Evolutionary conservation across 2,888 invertebrate species (phyloP).

Genomic region (Bhutanitis thaidina): DNA sequence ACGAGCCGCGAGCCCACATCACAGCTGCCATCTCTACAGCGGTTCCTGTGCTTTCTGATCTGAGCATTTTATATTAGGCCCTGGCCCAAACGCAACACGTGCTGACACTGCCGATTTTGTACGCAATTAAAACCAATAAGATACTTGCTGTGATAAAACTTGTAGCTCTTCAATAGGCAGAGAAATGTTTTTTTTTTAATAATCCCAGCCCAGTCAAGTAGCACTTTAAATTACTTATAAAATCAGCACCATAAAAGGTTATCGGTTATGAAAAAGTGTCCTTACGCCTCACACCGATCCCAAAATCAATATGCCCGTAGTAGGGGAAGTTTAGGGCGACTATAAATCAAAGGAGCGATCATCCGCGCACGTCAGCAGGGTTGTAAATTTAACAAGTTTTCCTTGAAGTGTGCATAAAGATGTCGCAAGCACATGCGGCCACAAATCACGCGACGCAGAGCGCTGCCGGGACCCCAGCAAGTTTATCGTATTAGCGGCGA

Average conservation of each 20-base stretch:
- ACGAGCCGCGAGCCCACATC: background rate
- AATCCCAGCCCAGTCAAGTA: too few relatives aligned
- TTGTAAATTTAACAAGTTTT: constrained; percentile 26
- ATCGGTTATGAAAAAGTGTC: background rate
- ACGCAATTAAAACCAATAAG: too few relatives aligned
- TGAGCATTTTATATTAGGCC: too few relatives aligned
- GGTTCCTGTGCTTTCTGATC: too few relatives aligned
- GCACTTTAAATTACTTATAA: too few relatives aligned
- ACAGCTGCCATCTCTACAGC: too few relatives aligned
- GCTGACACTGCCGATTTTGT: too few relatives aligned
- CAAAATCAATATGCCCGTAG: background rate
- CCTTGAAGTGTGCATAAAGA: constrained; percentile 29
- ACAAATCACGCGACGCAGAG: constrained; percentile 20
- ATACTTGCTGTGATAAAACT: too few relatives aligned
- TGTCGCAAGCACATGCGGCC: constrained; percentile 20
- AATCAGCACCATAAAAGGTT: too few relatives aligned
- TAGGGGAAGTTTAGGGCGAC: background rate
- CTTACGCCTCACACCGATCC: background rate
- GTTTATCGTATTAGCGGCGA: constrained; percentile 48
- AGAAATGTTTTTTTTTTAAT: too few relatives aligned
- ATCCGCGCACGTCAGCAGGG: background rate
- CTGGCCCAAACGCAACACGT: too few relatives aligned
- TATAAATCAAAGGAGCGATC: constrained; percentile 18
- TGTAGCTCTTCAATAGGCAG: too few relatives aligned
- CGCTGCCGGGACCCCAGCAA: constrained; percentile 46